Conservation (phyloP, 2,888 invertebrate species). For the Pocota personata region DNA sequence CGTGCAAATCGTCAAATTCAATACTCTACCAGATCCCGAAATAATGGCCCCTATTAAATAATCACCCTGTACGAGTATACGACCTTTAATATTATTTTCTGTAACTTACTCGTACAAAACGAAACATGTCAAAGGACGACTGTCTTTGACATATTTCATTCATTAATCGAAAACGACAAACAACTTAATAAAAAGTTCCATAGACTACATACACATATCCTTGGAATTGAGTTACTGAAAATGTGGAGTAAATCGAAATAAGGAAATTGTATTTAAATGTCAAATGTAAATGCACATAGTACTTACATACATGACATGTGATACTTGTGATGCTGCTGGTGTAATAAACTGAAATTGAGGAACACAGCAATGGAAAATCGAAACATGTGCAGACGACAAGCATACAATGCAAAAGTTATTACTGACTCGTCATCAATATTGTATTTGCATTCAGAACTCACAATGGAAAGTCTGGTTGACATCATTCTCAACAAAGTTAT, state of each 20-base stretch:
- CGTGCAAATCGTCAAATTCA: too few relatives aligned
- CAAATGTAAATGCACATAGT: neutral
- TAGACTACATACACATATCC: neutral
- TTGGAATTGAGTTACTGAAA: neutral
- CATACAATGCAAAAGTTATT: neutral
- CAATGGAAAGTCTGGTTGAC: neutral
- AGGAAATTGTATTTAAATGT: constrained; percentile 15
- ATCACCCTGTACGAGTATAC: too few relatives aligned
- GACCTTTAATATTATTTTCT: too few relatives aligned
- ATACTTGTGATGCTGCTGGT: neutral
- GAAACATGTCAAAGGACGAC: neutral
- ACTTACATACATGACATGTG: neutral
- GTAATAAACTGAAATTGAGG: constrained; percentile 13
- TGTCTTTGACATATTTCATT: too few relatives aligned
- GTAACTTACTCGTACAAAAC: too few relatives aligned
- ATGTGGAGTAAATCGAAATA: neutral
- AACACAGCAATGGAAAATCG: neutral
- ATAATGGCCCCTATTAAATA: too few relatives aligned
- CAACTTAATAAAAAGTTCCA: neutral
- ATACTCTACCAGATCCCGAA: too few relatives aligned
- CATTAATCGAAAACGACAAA: neutral
- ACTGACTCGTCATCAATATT: neutral
- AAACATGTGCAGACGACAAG: neutral
- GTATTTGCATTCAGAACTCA: neutral
- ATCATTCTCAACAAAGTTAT: neutral